These are phyloP conservation scores for Diachrysia chrysitis DNA, from an alignment of 2,888 invertebrate genomes.

Conservation along the genomic window DNA sequence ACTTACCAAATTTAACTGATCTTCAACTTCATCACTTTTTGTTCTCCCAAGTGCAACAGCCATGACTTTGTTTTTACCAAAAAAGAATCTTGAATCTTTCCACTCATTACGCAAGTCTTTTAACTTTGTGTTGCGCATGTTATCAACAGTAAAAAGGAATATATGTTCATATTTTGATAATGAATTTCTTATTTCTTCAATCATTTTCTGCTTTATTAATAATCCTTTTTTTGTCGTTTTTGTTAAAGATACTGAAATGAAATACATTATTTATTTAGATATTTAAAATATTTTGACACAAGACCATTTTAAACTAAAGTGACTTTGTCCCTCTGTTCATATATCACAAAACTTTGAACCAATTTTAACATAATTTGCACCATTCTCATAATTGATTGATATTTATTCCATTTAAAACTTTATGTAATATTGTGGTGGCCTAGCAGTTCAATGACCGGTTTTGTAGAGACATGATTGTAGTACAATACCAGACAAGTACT, in stretches of 20 bases:
- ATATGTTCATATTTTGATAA: constrained; percentile 95
- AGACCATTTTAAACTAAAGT: too few species aligned
- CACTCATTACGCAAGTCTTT: constrained; percentile 96
- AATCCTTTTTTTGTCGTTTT: constrained; percentile 98
- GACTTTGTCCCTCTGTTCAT: too few species aligned
- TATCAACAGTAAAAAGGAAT: constrained; percentile 96
- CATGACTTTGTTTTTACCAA: constrained; percentile 99
- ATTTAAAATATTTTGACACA: too few species aligned
- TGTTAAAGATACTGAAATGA: constrained; percentile 96
- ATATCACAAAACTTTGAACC: too few species aligned
- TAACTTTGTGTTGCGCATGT: constrained; percentile 97
- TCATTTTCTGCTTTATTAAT: constrained; percentile 95
- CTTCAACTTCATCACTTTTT: constrained; percentile 94
- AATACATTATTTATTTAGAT: too few species aligned
- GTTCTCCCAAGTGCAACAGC: constrained; percentile 96
- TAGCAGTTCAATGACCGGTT: too few species aligned
- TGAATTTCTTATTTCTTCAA: constrained; percentile 95
- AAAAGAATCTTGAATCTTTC: constrained; percentile 97
- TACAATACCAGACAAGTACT: too few species aligned
- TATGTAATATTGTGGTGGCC: too few species aligned
- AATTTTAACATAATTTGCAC: too few species aligned
- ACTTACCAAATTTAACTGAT: constrained; percentile 92
- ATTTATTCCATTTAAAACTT: too few species aligned
- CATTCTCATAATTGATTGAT: too few species aligned
- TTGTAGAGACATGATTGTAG: too few species aligned